Percentiles rank a stretch among this genome's conserved stretches.
These are phyloP conservation scores for Myotis myotis DNA, from an alignment of 2,797 vertebrate species.

Conservation along the genomic window DNA sequence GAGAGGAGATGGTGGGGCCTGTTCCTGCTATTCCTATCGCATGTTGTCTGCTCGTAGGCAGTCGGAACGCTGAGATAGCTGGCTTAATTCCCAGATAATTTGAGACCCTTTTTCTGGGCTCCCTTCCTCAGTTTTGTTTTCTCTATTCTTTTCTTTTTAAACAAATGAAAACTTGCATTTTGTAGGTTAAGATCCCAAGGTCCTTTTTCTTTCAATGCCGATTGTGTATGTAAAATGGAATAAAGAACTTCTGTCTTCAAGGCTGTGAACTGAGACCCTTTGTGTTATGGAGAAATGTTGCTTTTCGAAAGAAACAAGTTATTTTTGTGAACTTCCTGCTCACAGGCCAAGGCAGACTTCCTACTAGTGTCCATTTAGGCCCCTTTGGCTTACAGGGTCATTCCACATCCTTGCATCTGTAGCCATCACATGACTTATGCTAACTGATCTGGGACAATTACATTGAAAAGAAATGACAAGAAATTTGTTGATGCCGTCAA, in stretches of 20 bases:
- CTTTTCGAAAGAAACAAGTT: conserved; percentile 63
- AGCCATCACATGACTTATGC: neutral
- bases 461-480: conserved; percentile 42
- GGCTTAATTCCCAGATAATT: conserved; percentile 40
- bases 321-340: conserved; percentile 52
- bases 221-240: conserved; percentile 26
- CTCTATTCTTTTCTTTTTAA: conserved; percentile 54
- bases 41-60: neutral
- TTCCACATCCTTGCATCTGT: neutral
- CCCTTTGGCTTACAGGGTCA: neutral
- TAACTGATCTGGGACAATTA: neutral
- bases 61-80: neutral
- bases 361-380: neutral
- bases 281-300: conserved; percentile 53
- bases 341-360: neutral
- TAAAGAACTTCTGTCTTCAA: conserved; percentile 50
- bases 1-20: neutral
- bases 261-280: conserved; percentile 44
- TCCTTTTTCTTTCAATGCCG: conserved; percentile 44
- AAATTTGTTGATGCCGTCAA: neutral
- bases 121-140: conserved; percentile 46
- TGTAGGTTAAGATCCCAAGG: conserved; percentile 47
- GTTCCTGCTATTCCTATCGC: neutral
- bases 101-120: conserved; percentile 52
- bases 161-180: conserved; percentile 63